Conservation (phyloP, 2,113 vertebrate species). For the Alaudala cheleensis region DNA sequence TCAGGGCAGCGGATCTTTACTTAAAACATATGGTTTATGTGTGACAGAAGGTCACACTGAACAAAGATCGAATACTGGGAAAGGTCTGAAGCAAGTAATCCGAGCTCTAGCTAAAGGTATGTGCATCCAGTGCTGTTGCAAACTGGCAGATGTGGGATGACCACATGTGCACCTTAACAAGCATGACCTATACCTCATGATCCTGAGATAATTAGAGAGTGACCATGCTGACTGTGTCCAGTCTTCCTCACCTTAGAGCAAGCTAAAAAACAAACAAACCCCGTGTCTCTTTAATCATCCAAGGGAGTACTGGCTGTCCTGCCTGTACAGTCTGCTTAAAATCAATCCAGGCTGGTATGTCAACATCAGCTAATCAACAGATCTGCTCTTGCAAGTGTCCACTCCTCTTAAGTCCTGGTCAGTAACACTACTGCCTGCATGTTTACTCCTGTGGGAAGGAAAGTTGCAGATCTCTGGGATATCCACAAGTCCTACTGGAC, state of each 20-base stretch:
- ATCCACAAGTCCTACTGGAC: background rate
- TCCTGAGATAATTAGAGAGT: background rate
- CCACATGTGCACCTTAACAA: background rate
- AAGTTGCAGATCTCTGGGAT: background rate
- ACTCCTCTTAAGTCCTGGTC: background rate
- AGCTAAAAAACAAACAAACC: background rate
- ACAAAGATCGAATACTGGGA: background rate
- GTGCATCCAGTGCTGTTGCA: background rate
- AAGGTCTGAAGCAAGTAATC: background rate
- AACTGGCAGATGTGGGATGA: background rate
- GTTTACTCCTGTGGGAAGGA: background rate
- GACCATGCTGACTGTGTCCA: background rate
- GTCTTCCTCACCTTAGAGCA: background rate
- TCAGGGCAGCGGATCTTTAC: background rate
- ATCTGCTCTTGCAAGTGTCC: background rate
- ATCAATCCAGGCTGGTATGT: background rate
- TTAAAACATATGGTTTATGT: background rate
- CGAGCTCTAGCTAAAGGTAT: background rate
- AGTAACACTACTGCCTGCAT: fast-evolving
- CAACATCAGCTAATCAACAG: background rate
- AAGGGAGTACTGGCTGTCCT: fast-evolving
- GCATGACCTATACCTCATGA: background rate
- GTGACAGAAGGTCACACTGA: background rate
- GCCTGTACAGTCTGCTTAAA: background rate
- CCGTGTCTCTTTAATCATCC: background rate